phyloP scores from a whole-genome alignment of 2,113 vertebrate species.

The Bothrops jararaca region DNA sequence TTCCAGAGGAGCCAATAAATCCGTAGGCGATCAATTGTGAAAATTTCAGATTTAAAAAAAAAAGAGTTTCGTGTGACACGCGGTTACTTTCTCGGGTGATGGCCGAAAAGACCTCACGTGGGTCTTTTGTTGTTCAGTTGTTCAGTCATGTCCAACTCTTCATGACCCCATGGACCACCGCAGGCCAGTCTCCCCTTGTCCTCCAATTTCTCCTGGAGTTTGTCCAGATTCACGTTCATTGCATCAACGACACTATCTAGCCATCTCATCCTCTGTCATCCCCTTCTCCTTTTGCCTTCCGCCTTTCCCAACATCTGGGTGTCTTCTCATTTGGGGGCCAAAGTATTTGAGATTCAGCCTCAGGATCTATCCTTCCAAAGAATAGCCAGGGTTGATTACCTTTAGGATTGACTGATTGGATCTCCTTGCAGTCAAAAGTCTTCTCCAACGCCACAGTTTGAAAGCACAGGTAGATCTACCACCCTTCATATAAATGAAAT shows the following conservation, averaged over 20 bases:
- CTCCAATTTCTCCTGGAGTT: no score
- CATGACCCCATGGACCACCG: neutral
- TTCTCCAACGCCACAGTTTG: no score
- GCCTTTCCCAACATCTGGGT: neutral
- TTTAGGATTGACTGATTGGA: no score
- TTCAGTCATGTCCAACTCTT: neutral
- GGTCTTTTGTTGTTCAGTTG: neutral
- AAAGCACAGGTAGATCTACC: no score
- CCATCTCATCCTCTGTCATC: no score
- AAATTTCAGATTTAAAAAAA: neutral
- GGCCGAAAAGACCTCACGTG: neutral
- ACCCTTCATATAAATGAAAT: no score
- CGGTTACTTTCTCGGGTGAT: neutral
- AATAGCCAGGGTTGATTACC: no score
- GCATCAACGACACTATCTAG: no score
- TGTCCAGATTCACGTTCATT: no score
- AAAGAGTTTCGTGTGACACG: neutral
- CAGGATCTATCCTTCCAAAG: neutral
- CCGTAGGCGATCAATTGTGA: neutral
- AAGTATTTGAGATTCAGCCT: neutral
- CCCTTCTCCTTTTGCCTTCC: neutral
- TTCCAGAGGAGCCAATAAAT: conserved; percentile 47
- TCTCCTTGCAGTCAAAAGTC: no score
- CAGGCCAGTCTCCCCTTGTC: neutral
- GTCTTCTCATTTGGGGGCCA: neutral